Base-by-base conservation (phyloP, 2,113 vertebrate species). In the Amphiprion ocellaris region DNA sequence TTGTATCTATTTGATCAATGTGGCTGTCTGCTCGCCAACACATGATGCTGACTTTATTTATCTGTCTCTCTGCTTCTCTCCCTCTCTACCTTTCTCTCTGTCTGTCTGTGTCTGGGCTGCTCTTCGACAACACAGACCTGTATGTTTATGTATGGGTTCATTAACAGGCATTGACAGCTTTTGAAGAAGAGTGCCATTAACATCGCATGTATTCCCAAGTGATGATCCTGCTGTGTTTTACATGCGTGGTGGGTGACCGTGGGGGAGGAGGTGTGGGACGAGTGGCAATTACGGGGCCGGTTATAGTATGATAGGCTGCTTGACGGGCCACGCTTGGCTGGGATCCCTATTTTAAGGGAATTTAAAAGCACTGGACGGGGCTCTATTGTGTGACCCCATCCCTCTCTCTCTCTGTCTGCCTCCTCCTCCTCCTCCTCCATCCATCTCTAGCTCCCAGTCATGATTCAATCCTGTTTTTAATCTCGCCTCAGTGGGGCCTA, bases 301-400 rank as follows among this genome's bases (percentile, higher is more conserved):
- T 90, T 90, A 73, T 73, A 49, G 82, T 41, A 78, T 33, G 73
- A 83, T 85, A 76, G 87, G 52, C 83, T 69, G 87, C 82, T 85
- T 78, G 67, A 82, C 64, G 62, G 67, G 69, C 78, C 41, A 28
- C 10, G n/a, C 30, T 90, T 94, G 93, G 91, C 93, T 86, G 39
- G 11, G 73, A 68, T 83, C 84, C 88, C 56, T 52, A 67, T 83
- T 94, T 94, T 92, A 84, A 89, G 85, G 73, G 84, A 90, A 90
- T 91, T 92, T 91, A 89, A 93, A 93, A 86, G 87, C 84, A 89
- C 87, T 92, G 86, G 84, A 93, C 46, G 68, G 39, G 54, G 82
- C 88, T 82, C 87, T 81, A 81, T 88, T 90, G 77, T 90, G 77
- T 81, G 81, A 90, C 92, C 84, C 72, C 64, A 5, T 9, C 54